phyloP scores from a whole-genome alignment of 2,797 vertebrate species.

The Platyrinchus mystaceus region DNA sequence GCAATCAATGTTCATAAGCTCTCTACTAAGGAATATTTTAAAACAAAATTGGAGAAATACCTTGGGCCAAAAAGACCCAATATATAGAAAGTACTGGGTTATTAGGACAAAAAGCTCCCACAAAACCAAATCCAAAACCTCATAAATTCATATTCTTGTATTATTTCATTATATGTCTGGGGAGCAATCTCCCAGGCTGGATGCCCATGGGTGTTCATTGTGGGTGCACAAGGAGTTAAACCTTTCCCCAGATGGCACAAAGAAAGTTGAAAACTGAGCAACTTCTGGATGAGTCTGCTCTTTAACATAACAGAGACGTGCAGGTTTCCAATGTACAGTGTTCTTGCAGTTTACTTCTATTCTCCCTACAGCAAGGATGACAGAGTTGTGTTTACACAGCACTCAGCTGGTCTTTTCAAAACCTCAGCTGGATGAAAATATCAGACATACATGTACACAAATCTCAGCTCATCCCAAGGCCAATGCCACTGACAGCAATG shows the following conservation, averaged over 20 bases:
- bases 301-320: neutral
- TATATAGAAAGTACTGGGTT: neutral
- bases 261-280: neutral
- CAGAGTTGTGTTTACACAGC: neutral
- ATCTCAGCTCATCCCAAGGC: neutral
- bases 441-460: neutral
- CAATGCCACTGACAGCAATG: neutral
- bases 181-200: neutral
- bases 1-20: neutral
- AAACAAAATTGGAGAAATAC: neutral
- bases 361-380: neutral
- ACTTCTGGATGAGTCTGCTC: neutral
- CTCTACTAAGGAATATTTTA: neutral
- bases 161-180: neutral
- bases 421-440: neutral
- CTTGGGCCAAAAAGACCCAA: neutral
- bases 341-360: neutral
- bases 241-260: neutral
- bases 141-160: neutral
- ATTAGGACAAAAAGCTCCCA: neutral
- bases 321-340: neutral
- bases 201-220: rapidly evolving
- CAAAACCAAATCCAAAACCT: neutral
- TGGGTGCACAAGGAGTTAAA: rapidly evolving
- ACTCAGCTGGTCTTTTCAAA: neutral